Conservation (phyloP, 2,113 vertebrate genomes). For the Baryphthengus martii region DNA sequence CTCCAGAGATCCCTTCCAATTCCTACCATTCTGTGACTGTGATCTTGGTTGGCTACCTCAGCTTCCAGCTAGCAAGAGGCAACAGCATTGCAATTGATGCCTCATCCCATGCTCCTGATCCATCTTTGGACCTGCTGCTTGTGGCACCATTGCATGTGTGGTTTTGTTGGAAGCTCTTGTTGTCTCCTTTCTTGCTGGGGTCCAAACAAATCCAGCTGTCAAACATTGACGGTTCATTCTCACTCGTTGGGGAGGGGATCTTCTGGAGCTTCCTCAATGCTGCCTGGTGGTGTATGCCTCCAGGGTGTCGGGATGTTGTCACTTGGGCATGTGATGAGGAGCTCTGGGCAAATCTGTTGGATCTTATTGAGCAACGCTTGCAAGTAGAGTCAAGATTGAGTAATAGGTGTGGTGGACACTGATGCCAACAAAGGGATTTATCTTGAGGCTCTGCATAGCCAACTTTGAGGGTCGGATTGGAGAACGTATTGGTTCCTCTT, state of each 20-base stretch:
- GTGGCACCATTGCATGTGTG: neutral
- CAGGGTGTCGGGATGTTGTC: neutral
- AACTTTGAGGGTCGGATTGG: neutral
- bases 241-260: neutral
- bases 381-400: neutral
- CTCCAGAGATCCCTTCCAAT: too few species aligned
- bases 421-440: neutral
- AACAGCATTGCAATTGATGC: neutral
- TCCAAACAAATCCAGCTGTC: neutral
- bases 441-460: neutral
- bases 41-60: neutral
- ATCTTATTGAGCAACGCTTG: neutral
- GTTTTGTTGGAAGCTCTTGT: neutral
- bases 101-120: neutral
- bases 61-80: neutral
- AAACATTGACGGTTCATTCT: neutral
- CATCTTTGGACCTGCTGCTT: neutral
- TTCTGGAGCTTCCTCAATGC: neutral
- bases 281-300: neutral
- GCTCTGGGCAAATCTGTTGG: neutral
- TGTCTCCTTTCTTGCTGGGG: neutral
- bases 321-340: rapidly evolving
- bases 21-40: too few species aligned
- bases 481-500: neutral
- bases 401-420: rapidly evolving